These are phyloP conservation scores for Gymnopithys bicolor DNA, from an alignment of 2,797 vertebrate species.

Conservation along the genomic window DNA sequence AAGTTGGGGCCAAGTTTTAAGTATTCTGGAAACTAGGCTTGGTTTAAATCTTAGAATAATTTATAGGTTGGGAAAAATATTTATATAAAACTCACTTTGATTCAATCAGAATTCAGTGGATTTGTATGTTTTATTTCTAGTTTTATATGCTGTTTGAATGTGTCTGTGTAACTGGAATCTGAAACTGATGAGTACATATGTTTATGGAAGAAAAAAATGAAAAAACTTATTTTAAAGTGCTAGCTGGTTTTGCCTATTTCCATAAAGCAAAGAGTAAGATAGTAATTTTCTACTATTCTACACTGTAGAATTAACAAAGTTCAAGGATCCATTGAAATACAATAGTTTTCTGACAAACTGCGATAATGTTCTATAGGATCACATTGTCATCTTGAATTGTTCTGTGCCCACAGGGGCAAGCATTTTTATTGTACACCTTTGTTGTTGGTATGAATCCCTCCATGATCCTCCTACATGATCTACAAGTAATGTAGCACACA, in stretches of 20 bases:
- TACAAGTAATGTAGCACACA: background rate
- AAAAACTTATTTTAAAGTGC: background rate
- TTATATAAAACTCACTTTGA: background rate
- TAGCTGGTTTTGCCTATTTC: background rate
- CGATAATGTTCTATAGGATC: background rate
- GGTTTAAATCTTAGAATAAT: background rate
- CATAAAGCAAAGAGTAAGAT: background rate
- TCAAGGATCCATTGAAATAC: background rate
- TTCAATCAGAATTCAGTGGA: background rate
- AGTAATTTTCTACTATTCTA: background rate
- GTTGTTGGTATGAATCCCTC: background rate
- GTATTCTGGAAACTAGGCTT: constrained; percentile 11
- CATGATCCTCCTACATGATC: background rate
- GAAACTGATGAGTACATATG: background rate
- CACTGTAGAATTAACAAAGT: background rate
- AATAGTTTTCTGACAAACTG: background rate
- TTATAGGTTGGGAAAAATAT: background rate
- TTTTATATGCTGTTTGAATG: background rate
- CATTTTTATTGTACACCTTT: background rate
- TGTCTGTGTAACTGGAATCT: background rate
- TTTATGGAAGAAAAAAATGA: background rate
- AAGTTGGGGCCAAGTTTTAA: background rate
- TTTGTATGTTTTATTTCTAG: background rate
- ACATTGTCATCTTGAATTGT: background rate
- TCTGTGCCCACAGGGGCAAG: background rate